phyloP scores from a whole-genome alignment of 2,888 invertebrate genomes.

The Spilosoma lubricipeda region DNA sequence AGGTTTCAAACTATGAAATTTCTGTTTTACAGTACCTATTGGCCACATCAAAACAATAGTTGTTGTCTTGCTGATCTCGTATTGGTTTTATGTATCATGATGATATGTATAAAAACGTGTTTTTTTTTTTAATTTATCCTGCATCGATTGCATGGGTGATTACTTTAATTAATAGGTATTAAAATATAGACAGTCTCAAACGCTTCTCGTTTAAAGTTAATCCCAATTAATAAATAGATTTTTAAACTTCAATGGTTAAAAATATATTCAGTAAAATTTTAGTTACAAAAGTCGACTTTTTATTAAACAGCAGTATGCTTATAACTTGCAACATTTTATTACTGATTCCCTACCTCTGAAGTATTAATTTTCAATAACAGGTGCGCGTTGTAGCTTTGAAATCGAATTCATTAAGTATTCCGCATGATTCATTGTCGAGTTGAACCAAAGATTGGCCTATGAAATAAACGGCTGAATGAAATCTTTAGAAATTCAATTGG shows the following conservation, averaged over 20 bases:
- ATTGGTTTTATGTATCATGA: too few species aligned
- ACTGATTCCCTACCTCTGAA: constrained; percentile 57
- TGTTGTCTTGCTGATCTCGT: too few species aligned
- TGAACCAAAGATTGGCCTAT: constrained; percentile 35
- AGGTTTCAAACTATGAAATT: too few species aligned
- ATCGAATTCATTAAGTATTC: constrained; percentile 58
- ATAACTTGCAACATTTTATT: constrained; percentile 41
- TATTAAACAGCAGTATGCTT: constrained; percentile 13
- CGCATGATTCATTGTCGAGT: constrained; percentile 42
- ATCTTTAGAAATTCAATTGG: constrained; percentile 4
- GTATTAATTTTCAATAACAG: constrained; percentile 70
- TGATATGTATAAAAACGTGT: too few species aligned
- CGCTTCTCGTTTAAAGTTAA: background rate
- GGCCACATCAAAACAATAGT: too few species aligned
- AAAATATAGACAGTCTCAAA: background rate
- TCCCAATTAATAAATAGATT: too few species aligned
- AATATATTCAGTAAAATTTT: background rate
- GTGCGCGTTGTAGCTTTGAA: constrained; percentile 55
- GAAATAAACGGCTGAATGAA: constrained; percentile 17
- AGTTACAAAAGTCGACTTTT: background rate
- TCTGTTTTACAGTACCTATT: too few species aligned
- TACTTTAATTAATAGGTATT: too few species aligned
- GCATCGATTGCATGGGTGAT: too few species aligned
- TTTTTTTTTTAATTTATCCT: too few species aligned
- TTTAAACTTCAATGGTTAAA: too few species aligned